A percentile compares a stretch with the other conserved stretches of the same genome.
Conservation (phyloP, 1,140 invertebrate species). For the Phymastichus coffea region DNA sequence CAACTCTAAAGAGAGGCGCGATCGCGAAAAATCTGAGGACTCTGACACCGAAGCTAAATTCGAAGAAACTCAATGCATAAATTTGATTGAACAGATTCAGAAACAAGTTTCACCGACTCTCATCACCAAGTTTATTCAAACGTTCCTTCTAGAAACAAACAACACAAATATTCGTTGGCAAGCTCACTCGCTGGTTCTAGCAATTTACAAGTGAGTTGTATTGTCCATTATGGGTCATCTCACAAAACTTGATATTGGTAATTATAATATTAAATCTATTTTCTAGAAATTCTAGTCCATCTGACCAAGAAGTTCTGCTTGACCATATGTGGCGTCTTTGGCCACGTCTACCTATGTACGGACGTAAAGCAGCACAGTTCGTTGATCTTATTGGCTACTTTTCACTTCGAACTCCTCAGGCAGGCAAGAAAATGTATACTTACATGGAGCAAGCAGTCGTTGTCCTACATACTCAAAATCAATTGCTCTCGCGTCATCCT, state of each 20-base stretch:
- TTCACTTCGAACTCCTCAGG: constrained; percentile 74
- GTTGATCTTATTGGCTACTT: constrained; percentile 95
- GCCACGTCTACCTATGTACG: constrained; percentile 87
- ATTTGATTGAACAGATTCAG: constrained; percentile 72
- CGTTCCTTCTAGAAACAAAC: constrained; percentile 92
- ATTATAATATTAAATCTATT: neutral
- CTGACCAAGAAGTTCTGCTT: constrained; percentile 77
- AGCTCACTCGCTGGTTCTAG: constrained; percentile 84
- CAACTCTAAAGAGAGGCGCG: constrained; percentile 54
- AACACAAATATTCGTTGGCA: constrained; percentile 92
- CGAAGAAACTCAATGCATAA: constrained; percentile 70
- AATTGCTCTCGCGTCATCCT: constrained; percentile 84
- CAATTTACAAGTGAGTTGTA: constrained; percentile 74
- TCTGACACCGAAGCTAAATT: constrained; percentile 66
- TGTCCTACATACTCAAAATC: constrained; percentile 84
- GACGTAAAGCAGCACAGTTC: constrained; percentile 92
- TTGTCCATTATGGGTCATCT: neutral
- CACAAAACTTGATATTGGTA: neutral
- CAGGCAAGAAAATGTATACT: constrained; percentile 65
- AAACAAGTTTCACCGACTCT: constrained; percentile 67
- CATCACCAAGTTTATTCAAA: constrained; percentile 80
- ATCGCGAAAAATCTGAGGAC: constrained; percentile 70
- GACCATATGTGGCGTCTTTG: constrained; percentile 89
- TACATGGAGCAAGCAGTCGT: constrained; percentile 85
- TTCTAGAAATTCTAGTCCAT: constrained; percentile 65